Conservation (phyloP, 1,140 invertebrate species). For the Harpegnathos saltator region DNA sequence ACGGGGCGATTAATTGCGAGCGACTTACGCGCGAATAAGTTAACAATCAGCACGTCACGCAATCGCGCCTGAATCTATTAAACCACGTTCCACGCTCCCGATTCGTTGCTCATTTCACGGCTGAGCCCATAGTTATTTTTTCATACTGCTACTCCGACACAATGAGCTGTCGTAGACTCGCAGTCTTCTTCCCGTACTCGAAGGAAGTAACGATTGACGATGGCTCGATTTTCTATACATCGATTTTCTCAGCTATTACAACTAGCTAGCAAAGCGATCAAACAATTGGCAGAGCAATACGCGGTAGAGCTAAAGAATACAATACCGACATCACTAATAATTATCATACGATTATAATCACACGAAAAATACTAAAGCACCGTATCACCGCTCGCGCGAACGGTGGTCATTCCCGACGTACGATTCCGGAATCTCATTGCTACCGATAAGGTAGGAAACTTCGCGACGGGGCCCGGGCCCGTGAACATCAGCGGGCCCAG, state of each 20-base stretch:
- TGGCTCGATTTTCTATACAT: neutral
- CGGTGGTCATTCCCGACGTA: too few species aligned
- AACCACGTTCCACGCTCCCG: conserved; percentile 2
- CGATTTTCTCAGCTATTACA: conserved; percentile 27
- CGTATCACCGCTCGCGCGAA: too few species aligned
- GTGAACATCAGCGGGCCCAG: conserved; percentile 48
- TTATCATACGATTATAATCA: too few species aligned
- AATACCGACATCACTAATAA: too few species aligned
- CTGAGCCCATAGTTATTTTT: conserved; percentile 14
- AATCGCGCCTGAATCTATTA: conserved; percentile 8
- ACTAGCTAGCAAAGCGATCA: too few species aligned
- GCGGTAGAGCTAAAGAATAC: too few species aligned
- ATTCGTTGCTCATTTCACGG: conserved; percentile 22
- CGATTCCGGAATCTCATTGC: neutral
- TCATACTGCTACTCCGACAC: conserved; percentile 4
- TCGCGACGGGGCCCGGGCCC: neutral
- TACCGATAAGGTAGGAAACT: conserved; percentile 50
- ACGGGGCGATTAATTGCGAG: conserved; percentile 20
- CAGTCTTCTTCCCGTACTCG: neutral
- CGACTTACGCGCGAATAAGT: conserved; percentile 25
- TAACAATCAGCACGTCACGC: conserved; percentile 31
- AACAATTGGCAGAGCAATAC: too few species aligned
- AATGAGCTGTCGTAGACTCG: neutral
- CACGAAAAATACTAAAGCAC: too few species aligned
- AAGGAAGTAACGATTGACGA: conserved; percentile 14